These are phyloP conservation scores for Engystomops pustulosus DNA, from an alignment of 2,113 vertebrate species.

Conservation along the genomic window DNA sequence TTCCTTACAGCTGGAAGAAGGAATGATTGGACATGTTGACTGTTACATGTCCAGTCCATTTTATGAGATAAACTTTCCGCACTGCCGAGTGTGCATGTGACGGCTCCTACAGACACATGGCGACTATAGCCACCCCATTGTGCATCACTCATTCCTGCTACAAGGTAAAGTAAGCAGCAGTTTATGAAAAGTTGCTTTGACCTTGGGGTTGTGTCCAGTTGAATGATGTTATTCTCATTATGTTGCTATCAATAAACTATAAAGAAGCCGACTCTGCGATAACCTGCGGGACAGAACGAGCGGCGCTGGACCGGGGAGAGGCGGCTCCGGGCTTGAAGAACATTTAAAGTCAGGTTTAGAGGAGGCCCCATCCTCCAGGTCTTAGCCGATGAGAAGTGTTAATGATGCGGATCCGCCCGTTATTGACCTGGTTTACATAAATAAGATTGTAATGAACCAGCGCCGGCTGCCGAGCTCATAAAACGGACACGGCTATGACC, in stretches of 20 bases:
- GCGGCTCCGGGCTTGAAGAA: neutral
- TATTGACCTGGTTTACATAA: conserved; percentile 38
- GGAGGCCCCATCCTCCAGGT: conserved; percentile 21
- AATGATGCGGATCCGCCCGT: conserved; percentile 9
- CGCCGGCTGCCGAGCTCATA: conserved; percentile 3
- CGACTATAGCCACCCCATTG: too few relatives aligned
- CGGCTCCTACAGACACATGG: too few relatives aligned
- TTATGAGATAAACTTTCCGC: too few relatives aligned
- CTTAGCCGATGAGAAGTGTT: neutral
- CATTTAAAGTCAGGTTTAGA: conserved; percentile 8
- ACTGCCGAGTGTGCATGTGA: too few relatives aligned
- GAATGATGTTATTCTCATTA: neutral
- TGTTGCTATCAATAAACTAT: neutral
- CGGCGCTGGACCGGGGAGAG: neutral
- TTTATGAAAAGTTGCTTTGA: neutral
- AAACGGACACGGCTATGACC: conserved; percentile 25
- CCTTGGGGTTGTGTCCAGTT: neutral
- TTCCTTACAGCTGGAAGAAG: too few relatives aligned
- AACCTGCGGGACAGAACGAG: neutral
- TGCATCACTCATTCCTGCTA: neutral
- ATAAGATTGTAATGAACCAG: conserved; percentile 31
- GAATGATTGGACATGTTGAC: too few relatives aligned
- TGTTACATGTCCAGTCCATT: too few relatives aligned
- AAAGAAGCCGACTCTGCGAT: neutral
- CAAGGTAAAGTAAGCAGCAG: too few relatives aligned